Conservation (phyloP, 2,797 vertebrate genomes). For the Rhinoraja longicauda region DNA sequence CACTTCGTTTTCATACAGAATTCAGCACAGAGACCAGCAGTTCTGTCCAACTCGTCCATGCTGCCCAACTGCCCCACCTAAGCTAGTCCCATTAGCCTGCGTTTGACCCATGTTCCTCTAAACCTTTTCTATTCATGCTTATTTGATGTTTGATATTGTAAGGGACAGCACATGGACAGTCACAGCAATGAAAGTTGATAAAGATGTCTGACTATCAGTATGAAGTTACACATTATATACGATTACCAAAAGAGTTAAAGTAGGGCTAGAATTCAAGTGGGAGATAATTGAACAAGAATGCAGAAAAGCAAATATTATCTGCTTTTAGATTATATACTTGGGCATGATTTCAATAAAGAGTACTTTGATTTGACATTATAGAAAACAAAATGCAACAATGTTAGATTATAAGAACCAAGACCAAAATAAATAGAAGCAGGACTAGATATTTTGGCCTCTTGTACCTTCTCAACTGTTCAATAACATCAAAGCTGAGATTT, state of each 20-base stretch:
- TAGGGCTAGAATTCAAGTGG: background rate
- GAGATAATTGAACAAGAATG: background rate
- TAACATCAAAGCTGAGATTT: too few relatives aligned
- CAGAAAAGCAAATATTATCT: background rate
- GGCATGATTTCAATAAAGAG: background rate
- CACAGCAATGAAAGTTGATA: background rate
- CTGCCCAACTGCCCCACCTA: too few relatives aligned
- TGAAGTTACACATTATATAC: background rate
- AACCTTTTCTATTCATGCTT: too few relatives aligned
- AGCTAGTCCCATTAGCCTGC: too few relatives aligned
- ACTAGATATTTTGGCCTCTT: too few relatives aligned
- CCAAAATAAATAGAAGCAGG: too few relatives aligned
- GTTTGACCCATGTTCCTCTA: too few relatives aligned
- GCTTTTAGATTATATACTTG: background rate
- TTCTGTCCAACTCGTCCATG: too few relatives aligned
- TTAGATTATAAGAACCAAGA: too few relatives aligned
- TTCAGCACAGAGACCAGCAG: background rate
- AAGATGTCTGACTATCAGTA: background rate
- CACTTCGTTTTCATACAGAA: background rate
- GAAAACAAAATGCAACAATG: too few relatives aligned
- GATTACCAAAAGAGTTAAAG: background rate
- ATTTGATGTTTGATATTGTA: background rate
- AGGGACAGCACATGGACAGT: background rate
- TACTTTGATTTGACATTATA: too few relatives aligned
- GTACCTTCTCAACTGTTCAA: too few relatives aligned